Conservation (phyloP, 2,888 invertebrate species). For the Cephus spinipes region DNA sequence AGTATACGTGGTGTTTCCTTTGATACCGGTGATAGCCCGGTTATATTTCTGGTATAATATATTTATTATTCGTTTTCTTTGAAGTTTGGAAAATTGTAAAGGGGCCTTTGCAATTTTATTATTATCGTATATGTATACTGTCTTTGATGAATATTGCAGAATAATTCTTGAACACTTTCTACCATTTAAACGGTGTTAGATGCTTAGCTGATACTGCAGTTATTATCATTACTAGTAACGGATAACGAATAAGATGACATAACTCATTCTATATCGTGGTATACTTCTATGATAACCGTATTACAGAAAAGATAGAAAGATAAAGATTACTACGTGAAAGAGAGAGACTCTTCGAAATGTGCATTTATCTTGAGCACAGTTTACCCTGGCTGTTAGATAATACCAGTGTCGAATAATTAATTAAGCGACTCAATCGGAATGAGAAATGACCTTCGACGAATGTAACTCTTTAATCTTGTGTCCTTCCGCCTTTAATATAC, state of each 20-base stretch:
- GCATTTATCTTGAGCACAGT: neutral
- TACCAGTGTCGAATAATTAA: neutral
- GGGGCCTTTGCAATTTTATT: neutral
- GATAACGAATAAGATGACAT: neutral
- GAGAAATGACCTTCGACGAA: neutral
- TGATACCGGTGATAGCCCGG: neutral
- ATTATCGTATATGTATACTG: neutral
- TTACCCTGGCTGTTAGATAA: neutral
- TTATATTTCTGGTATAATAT: neutral
- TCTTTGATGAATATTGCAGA: neutral
- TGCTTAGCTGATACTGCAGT: neutral
- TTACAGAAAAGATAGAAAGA: neutral
- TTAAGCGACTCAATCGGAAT: neutral
- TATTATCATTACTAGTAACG: constrained; percentile 1
- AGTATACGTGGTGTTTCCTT: neutral
- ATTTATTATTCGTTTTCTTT: neutral
- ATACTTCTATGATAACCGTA: constrained; percentile 13
- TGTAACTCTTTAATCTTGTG: neutral
- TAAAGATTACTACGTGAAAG: neutral
- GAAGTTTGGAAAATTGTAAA: neutral
- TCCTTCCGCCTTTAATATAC: neutral
- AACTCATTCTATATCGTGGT: neutral
- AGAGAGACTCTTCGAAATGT: neutral
- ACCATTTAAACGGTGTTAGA: neutral
- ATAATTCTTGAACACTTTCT: neutral